Evolutionary conservation across 2,797 vertebrate genomes (phyloP).

Genomic region (Mastacembelus armatus): DNA sequence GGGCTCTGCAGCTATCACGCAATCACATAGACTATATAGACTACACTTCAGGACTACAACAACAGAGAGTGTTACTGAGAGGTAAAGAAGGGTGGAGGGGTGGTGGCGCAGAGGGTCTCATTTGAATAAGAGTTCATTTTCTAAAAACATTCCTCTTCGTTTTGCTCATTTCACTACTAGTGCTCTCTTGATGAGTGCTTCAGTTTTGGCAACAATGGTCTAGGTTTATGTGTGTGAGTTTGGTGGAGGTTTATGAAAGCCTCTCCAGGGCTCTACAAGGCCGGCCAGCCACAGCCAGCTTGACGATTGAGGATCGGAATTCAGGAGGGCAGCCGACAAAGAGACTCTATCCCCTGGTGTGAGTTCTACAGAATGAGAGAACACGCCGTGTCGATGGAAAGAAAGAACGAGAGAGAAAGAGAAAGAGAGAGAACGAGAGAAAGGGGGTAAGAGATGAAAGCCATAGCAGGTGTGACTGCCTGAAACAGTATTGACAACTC

Average conservation of each 20-base stretch:
- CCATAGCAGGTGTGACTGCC: conserved; percentile 71
- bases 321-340: conserved; percentile 70
- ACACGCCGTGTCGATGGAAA: conserved; percentile 37
- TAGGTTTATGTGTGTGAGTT: conserved; percentile 36
- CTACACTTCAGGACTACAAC: not conserved
- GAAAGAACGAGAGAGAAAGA: conserved; percentile 27
- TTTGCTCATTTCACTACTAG: conserved; percentile 67
- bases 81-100: not conserved
- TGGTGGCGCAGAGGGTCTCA: conserved; percentile 7
- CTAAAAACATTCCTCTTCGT: conserved; percentile 43
- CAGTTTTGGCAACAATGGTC: conserved; percentile 52
- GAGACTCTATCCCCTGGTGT: conserved; percentile 67
- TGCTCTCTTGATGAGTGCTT: conserved; percentile 55
- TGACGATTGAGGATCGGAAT: conserved; percentile 77
- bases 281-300: conserved; percentile 59
- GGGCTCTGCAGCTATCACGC: conserved; percentile 20
- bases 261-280: conserved; percentile 76
- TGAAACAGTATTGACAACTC: conserved; percentile 50
- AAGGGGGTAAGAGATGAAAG: conserved; percentile 33
- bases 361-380: conserved; percentile 68
- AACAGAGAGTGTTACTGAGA: not conserved
- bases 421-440: conserved; percentile 8
- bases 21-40: conserved; percentile 8
- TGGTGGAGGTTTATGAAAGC: conserved; percentile 68
- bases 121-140: conserved; percentile 61